phyloP scores from a whole-genome alignment of 2,113 vertebrate species.

The Sylvia atricapilla region DNA sequence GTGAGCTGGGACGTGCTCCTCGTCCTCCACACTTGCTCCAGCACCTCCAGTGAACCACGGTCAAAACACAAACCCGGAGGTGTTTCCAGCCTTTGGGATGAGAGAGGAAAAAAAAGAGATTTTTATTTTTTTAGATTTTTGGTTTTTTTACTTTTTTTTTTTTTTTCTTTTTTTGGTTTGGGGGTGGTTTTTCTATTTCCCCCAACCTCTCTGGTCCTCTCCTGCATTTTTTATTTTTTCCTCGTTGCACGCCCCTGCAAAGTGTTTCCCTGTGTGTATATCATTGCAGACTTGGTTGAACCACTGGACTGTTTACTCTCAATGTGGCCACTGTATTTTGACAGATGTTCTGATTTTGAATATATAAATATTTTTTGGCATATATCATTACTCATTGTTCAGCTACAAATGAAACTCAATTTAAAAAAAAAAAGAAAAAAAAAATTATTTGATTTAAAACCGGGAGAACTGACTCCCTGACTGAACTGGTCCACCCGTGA shows the following conservation, averaged over 20 bases:
- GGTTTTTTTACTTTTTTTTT: too few relatives aligned
- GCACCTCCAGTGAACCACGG: not conserved
- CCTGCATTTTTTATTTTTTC: not conserved
- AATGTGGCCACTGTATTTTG: conserved; percentile 35
- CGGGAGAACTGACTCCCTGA: not conserved
- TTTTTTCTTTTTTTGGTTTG: not conserved
- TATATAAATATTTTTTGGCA: not conserved
- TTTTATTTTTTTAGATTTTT: not conserved
- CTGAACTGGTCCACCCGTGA: conserved; percentile 59
- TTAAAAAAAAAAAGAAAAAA: not conserved
- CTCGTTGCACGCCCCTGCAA: not conserved
- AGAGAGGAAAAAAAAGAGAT: not conserved
- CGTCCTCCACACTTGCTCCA: not conserved
- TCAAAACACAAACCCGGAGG: not conserved
- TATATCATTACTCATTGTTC: conserved; percentile 21
- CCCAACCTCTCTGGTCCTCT: not conserved
- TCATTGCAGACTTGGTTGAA: conserved; percentile 60
- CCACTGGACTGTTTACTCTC: not conserved
- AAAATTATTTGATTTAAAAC: not conserved
- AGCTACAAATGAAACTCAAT: conserved; percentile 3
- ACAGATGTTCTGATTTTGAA: conserved; percentile 51
- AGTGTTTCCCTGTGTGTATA: conserved; percentile 56
- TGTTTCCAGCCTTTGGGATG: not conserved
- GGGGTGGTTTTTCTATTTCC: not conserved
- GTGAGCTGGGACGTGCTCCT: not conserved